Base-by-base conservation (phyloP, 2,113 vertebrate species). In the Thunnus maccoyii region DNA sequence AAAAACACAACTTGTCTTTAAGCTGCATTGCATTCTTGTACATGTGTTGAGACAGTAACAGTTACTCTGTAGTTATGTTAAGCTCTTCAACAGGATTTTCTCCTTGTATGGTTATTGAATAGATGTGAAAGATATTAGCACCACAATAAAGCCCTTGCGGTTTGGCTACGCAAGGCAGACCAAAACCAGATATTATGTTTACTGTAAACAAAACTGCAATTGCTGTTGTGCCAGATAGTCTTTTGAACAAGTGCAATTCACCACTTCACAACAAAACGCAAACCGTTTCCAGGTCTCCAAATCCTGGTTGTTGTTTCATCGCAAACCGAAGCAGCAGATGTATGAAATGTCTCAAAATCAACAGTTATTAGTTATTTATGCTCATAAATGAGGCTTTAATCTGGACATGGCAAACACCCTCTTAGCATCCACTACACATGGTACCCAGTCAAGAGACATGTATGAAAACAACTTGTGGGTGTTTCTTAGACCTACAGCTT, bases 181-280 rank as follows among this genome's bases (percentile, higher is more conserved):
- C 36, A 41, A 41, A 41, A 9, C 36, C 56, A 62, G 41, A n/a
- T 62, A 36, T 47, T 63, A 5, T 56, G n/a, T 71, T 6, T 60
- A 54, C 54, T 61, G 47, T 65, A 78, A 78, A 82, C 63, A 64
- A 41, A 54, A 65, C 80, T 76, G 46, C 51, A 72, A 18, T 27
- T 50, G 3, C 4, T 54, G 47, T 74, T 44, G 62, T 12, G 50
- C 51, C 60, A 79, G 71, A 60, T 76, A 58, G 46, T 60, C 69
- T 56, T 68, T 32, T 52, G 22, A 71, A 50, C 56, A 68, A 69
- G 56, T 17, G 36, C 65, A 65, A 52, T 60, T 47, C 5, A 71
- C 22, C 41, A 65, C 58, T 7, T 70, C 65, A 65, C 44, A 50
- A 41, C 44, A 50, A 41, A 71, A n/a, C 7, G 7, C 36, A 41